Percentiles rank a stretch among this genome's conserved stretches.
These are phyloP conservation scores for Plecturocebus donacophilus DNA, from an alignment of 2,113 vertebrate genomes.

Conservation along the genomic window DNA sequence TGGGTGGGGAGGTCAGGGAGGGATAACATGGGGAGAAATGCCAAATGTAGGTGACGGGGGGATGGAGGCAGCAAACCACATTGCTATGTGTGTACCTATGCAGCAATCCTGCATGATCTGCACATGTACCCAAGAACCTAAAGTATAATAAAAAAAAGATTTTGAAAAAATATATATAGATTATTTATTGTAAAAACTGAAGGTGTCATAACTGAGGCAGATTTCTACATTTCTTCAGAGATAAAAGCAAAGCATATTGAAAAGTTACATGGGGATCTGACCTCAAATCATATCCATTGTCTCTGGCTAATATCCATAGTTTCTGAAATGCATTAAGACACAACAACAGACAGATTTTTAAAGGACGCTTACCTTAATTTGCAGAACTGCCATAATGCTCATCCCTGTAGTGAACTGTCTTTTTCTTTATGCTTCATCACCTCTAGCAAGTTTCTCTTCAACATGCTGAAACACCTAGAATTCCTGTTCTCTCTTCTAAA, in stretches of 20 bases:
- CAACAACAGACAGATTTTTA: background rate
- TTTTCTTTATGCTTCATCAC: background rate
- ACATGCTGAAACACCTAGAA: background rate
- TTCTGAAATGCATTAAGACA: background rate
- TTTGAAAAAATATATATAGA: background rate
- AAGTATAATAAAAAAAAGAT: background rate
- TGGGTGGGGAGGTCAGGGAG: no score
- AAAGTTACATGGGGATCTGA: background rate
- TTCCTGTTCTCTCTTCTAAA: constrained; percentile 12
- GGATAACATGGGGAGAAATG: no score
- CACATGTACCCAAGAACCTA: no score
- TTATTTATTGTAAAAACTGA: background rate
- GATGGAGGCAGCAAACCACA: no score
- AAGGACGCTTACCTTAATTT: constrained; percentile 75
- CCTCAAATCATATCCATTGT: background rate
- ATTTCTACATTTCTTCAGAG: background rate
- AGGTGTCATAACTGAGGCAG: background rate
- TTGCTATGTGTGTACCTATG: no score
- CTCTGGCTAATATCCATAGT: background rate
- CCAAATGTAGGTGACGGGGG: no score
- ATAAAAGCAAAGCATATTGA: background rate
- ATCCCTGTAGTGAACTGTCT: background rate
- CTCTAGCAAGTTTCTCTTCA: constrained; percentile 24
- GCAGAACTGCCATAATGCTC: background rate
- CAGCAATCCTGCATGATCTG: no score